These are phyloP conservation scores for Babylonia areolata DNA, from an alignment of 1,140 invertebrate genomes.

Conservation along the genomic window DNA sequence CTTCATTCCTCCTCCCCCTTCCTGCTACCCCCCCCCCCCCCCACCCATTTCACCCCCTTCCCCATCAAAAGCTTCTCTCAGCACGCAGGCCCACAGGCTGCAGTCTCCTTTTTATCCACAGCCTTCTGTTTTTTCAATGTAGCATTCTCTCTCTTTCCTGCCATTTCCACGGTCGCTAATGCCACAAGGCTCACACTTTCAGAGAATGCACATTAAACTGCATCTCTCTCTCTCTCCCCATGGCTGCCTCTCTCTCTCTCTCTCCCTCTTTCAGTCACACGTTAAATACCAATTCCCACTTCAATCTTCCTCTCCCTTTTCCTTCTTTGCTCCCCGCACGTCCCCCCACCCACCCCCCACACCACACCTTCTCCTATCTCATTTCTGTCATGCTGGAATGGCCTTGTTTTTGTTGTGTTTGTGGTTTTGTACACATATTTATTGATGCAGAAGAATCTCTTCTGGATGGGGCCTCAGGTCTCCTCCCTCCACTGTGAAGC, in stretches of 20 bases:
- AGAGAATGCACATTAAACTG: slow-evolving; percentile 1
- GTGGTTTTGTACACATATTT: no score
- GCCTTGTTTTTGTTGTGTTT: no score
- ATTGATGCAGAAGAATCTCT: no score
- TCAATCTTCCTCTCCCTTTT: not conserved
- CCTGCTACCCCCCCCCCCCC: not conserved
- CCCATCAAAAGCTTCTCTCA: not conserved
- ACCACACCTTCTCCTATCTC: no score
- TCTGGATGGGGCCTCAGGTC: no score
- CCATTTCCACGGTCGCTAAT: slow-evolving; percentile 10
- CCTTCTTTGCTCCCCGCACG: not conserved
- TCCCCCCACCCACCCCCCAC: no score
- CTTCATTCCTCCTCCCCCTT: not conserved
- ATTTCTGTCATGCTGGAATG: no score
- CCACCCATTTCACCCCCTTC: not conserved
- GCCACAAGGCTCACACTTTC: not conserved
- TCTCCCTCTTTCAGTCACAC: slow-evolving; percentile 26
- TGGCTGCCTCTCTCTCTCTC: slow-evolving; percentile 24
- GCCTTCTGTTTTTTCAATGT: not conserved
- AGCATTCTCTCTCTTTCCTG: not conserved
- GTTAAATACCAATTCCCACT: not conserved
- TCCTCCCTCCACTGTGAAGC: no score
- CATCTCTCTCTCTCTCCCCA: slow-evolving; percentile 17
- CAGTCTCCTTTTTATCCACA: not conserved
- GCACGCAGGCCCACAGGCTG: not conserved